phyloP scores from a whole-genome alignment of 30 jellyfish, hydroid and myxozoan genomes.

The Calvadosia cruxmelitensis region DNA sequence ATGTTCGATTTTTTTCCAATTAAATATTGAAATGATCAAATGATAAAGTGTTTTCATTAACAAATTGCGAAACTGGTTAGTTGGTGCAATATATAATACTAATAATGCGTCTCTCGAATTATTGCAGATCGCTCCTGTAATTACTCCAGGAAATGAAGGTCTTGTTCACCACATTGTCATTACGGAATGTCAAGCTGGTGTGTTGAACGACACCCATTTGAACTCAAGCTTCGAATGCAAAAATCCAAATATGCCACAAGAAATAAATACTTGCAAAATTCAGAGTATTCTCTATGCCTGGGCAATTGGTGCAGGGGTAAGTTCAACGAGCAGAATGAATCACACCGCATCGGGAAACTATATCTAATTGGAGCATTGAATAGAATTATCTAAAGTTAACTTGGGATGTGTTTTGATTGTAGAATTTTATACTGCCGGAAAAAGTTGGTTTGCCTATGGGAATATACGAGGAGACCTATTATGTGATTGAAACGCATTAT shows the following conservation, averaged over 20 bases:
- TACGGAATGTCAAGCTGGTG: constrained; percentile 19
- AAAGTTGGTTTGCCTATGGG: constrained; percentile 29
- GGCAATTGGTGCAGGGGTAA: constrained; percentile 13
- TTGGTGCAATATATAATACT: no score
- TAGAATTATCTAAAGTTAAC: no score
- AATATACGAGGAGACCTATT: constrained; percentile 1
- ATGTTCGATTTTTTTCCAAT: no score
- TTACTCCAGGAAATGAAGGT: constrained; percentile 19
- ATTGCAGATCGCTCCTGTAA: constrained; percentile 27
- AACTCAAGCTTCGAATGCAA: constrained; percentile 11
- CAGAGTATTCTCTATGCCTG: constrained; percentile 19
- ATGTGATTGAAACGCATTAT: constrained; percentile 13
- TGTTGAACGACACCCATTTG: constrained; percentile 15
- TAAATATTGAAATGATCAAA: no score
- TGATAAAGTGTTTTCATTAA: no score
- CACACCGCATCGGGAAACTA: no score
- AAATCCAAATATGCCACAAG: constrained; percentile 36
- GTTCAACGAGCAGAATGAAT: neutral
- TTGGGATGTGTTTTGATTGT: neutral
- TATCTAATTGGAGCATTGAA: no score
- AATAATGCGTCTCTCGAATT: no score
- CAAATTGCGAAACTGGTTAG: no score
- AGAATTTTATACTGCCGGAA: constrained; percentile 24
- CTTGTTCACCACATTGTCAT: constrained; percentile 39
- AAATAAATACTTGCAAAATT: constrained; percentile 17